A percentile compares a stretch with the other conserved stretches of the same genome.
Evolutionary conservation across 2,888 invertebrate species (phyloP).

Genomic region (Orthonevra nobilis): DNA sequence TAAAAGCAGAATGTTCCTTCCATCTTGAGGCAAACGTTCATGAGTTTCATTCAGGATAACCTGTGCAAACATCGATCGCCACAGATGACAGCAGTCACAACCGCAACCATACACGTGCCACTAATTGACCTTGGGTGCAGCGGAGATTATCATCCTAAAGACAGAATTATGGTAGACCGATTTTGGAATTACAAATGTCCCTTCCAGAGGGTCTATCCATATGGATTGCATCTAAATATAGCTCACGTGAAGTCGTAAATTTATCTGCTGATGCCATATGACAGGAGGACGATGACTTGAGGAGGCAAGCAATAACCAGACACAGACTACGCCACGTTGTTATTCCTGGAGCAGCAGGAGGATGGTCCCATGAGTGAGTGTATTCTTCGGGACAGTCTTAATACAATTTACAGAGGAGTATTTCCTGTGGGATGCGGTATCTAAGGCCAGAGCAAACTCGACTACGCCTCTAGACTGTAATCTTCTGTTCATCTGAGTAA

Average conservation of each 20-base stretch:
- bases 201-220: conserved; percentile 54
- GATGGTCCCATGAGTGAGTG: conserved; percentile 39
- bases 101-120: conserved; percentile 56
- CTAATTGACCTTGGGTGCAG: conserved; percentile 68
- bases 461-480: conserved; percentile 18
- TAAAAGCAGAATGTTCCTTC: conserved; percentile 31
- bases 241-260: conserved; percentile 50
- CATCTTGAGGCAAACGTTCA: conserved; percentile 1
- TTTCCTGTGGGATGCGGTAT: conserved; percentile 29
- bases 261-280: conserved; percentile 36
- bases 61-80: conserved; percentile 15
- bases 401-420: conserved; percentile 30
- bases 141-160: conserved; percentile 44
- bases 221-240: conserved; percentile 45
- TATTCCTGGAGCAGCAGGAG: conserved; percentile 14
- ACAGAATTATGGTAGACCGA: conserved; percentile 45
- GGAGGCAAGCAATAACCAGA: conserved; percentile 32
- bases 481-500: conserved; percentile 62
- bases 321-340: conserved; percentile 10
- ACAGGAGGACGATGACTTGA: conserved; percentile 23
- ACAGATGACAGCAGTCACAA: neutral
- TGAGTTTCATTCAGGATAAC: neutral
- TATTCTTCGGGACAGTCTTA: conserved; percentile 52
- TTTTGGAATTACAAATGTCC: conserved; percentile 42
- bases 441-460: neutral